Conservation (phyloP, 1,140 invertebrate genomes). For the Acyrthosiphon pisum region DNA sequence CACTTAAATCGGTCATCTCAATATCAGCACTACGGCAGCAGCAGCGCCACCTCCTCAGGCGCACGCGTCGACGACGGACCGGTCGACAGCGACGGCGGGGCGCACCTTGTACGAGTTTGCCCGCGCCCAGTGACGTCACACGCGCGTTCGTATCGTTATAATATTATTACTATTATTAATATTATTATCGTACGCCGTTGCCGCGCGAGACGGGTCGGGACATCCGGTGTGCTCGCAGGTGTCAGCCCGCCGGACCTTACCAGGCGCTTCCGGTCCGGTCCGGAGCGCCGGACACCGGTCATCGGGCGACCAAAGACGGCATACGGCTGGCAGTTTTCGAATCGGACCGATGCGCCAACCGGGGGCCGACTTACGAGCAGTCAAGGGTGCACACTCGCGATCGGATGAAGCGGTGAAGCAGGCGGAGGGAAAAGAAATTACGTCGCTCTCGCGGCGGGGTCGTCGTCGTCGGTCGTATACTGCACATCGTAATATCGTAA, state of each 20-base stretch:
- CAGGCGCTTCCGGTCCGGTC: constrained; percentile 20
- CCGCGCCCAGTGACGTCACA: constrained; percentile 33
- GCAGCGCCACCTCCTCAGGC: neutral
- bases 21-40: neutral
- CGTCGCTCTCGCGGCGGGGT: neutral
- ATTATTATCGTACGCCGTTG: too few species aligned
- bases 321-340: neutral
- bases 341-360: neutral
- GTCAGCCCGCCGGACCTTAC: neutral
- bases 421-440: neutral
- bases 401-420: neutral
- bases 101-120: constrained; percentile 36
- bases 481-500: neutral
- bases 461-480: neutral
- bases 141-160: neutral
- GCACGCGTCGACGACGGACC: neutral
- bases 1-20: neutral
- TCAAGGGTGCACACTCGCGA: neutral
- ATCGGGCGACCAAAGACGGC: neutral
- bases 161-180: constrained; percentile 19
- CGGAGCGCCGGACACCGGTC: constrained; percentile 1
- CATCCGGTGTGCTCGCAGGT: constrained; percentile 36
- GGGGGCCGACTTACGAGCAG: neutral
- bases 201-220: neutral
- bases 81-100: neutral